Evolutionary conservation across 2,113 vertebrate genomes (phyloP).

Genomic region (Lophochroa leadbeateri): DNA sequence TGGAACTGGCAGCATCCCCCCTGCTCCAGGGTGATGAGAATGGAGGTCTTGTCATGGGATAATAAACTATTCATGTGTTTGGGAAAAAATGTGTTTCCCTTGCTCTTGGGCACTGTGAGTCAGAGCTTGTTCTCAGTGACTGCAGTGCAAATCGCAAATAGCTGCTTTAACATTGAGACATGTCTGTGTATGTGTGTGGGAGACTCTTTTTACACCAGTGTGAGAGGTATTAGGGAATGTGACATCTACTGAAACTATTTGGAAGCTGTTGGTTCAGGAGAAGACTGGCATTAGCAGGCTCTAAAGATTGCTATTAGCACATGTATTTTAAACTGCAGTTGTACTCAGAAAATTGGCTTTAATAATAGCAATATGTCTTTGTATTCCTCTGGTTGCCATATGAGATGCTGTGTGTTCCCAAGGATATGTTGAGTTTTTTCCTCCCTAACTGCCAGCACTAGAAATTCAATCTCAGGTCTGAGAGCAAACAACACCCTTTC

Average conservation of each 20-base stretch:
- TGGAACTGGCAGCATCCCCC: neutral
- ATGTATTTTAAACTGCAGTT: neutral
- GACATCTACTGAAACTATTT: neutral
- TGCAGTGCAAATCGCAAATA: neutral
- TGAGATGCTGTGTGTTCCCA: neutral
- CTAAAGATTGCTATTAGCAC: neutral
- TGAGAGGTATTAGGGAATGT: neutral
- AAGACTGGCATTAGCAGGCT: neutral
- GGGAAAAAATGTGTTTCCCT: neutral
- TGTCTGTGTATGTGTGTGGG: neutral
- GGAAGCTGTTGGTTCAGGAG: neutral
- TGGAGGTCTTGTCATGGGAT: neutral
- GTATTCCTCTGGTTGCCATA: neutral
- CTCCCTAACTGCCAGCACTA: neutral
- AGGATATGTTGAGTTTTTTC: neutral
- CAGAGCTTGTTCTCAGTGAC: neutral
- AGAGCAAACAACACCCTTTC: neutral
- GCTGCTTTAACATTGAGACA: neutral
- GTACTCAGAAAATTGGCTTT: neutral
- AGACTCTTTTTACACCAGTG: neutral
- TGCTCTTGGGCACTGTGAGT: neutral
- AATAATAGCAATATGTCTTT: constrained; percentile 23
- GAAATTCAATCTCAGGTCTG: neutral
- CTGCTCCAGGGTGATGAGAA: neutral
- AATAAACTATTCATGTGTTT: neutral